These are phyloP conservation scores for Ploceus nigricollis DNA, from an alignment of 2,113 vertebrate species.

Conservation along the genomic window DNA sequence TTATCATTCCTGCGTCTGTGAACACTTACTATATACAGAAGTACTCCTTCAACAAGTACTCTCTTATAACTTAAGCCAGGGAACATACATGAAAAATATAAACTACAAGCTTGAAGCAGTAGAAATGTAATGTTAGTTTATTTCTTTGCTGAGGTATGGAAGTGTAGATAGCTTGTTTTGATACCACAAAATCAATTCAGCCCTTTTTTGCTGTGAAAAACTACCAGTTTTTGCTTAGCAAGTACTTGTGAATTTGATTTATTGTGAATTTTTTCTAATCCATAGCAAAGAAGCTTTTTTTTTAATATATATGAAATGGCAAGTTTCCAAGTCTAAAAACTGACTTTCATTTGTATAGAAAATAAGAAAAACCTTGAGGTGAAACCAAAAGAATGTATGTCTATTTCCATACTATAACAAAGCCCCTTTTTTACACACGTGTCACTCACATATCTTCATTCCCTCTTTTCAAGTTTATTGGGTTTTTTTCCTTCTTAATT, in stretches of 20 bases:
- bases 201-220: conserved; percentile 8
- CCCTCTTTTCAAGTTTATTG: not conserved
- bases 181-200: conserved; percentile 46
- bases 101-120: not conserved
- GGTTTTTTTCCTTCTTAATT: fast-evolving
- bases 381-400: not conserved
- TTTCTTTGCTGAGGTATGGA: conserved; percentile 7
- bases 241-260: conserved; percentile 47
- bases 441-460: not conserved
- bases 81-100: conserved; percentile 12
- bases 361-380: not conserved
- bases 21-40: not conserved
- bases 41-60: not conserved
- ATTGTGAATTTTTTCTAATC: conserved; percentile 12
- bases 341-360: not conserved
- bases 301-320: not conserved
- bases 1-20: not conserved
- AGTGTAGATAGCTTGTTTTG: conserved; percentile 29
- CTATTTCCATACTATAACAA: not conserved
- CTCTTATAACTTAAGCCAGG: not conserved
- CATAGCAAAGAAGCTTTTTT: not conserved
- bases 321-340: not conserved
- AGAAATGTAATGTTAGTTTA: conserved; percentile 35
- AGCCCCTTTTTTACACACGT: not conserved
- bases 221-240: conserved; percentile 33